Conservation (phyloP, 2,113 vertebrate genomes). For the Leuciscus idus region DNA sequence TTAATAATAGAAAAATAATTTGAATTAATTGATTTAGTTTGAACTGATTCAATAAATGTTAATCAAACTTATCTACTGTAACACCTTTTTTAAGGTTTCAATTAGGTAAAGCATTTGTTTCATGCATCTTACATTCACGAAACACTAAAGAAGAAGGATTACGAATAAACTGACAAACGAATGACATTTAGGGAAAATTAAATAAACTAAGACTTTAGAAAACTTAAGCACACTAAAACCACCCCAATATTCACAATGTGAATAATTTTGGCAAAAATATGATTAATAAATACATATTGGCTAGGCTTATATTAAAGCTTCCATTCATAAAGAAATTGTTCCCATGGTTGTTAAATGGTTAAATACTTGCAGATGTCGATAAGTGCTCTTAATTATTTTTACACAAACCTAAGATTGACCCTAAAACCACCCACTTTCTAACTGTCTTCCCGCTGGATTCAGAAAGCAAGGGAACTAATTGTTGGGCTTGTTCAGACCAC, state of each 20-base stretch:
- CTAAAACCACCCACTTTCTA: slow-evolving; percentile 24
- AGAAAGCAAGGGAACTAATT: slow-evolving; percentile 63
- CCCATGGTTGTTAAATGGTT: not conserved
- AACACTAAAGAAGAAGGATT: too few relatives aligned
- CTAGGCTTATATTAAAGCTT: not conserved
- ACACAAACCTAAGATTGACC: not conserved
- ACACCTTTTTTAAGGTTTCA: too few relatives aligned
- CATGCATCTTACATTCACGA: too few relatives aligned
- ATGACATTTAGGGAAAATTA: too few relatives aligned
- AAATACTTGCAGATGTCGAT: not conserved
- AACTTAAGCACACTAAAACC: not conserved
- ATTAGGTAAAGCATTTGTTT: too few relatives aligned
- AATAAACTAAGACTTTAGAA: not conserved
- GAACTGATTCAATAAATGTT: too few relatives aligned
- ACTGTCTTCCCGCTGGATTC: slow-evolving; percentile 47
- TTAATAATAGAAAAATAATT: too few relatives aligned
- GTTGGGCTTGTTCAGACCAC: slow-evolving; percentile 68
- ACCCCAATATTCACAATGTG: not conserved
- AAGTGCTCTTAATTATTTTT: slow-evolving; percentile 8
- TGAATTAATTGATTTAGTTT: too few relatives aligned
- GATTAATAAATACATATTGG: not conserved
- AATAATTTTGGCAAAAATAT: not conserved
- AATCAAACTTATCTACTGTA: too few relatives aligned
- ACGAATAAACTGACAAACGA: too few relatives aligned
- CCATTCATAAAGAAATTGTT: not conserved